A percentile compares a stretch with the other conserved stretches of the same genome.
phyloP scores from a whole-genome alignment of 2,888 invertebrate genomes.

The Siphonodentalium dalli region DNA sequence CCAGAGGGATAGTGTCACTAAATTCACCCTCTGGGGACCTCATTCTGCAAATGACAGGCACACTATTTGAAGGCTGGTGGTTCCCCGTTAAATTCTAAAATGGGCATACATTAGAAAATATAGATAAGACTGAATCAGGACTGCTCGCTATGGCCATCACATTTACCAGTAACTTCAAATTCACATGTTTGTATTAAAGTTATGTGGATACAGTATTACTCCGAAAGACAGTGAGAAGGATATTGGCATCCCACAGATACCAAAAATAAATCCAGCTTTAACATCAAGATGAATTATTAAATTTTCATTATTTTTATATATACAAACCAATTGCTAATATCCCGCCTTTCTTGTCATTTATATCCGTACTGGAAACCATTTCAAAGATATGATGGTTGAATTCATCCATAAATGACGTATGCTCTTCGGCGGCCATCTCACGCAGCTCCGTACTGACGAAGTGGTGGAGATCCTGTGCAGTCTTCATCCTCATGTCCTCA shows the following conservation, averaged over 20 bases:
- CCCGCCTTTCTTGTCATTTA: constrained; percentile 93
- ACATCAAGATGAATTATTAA: not conserved
- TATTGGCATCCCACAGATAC: not conserved
- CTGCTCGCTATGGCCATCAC: no score
- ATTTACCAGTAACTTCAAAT: not conserved
- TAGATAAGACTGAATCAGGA: not conserved
- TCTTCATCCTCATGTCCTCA: constrained; percentile 83
- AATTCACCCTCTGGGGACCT: no score
- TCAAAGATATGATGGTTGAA: constrained; percentile 95
- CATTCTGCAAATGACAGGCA: no score
- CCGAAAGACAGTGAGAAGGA: not conserved
- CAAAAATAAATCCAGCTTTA: not conserved
- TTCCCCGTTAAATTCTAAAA: no score
- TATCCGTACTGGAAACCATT: constrained; percentile 92
- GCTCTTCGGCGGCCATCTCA: constrained; percentile 79
- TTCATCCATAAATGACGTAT: constrained; percentile 89
- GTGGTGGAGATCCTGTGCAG: constrained; percentile 86
- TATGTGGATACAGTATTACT: not conserved
- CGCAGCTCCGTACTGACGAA: constrained; percentile 78
- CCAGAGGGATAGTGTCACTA: no score
- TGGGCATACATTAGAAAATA: not conserved
- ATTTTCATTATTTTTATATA: not conserved
- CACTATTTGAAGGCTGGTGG: no score
- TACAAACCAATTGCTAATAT: constrained; percentile 80
- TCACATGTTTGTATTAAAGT: not conserved